Base-by-base conservation (phyloP, 2,113 vertebrate genomes). In the Sarotherodon lohbergeri region DNA sequence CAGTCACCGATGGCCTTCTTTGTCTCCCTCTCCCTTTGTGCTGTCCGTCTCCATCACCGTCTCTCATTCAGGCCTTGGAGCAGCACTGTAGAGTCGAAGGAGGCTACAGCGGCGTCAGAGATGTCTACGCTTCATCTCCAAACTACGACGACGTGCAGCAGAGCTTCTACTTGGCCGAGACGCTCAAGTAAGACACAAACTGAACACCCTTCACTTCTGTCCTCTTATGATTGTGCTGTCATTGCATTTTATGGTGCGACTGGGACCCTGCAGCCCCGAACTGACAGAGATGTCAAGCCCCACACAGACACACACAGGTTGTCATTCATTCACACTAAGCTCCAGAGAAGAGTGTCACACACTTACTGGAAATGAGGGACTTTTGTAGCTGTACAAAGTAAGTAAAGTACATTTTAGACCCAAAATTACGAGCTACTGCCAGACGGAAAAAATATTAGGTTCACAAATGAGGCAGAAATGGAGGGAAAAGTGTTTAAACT, bases 141-240 rank as follows among this genome's bases (percentile, higher is more conserved):
- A 98, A 83, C 90, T 97, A 98, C 6, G 99, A 99, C 2, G 98
- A 99, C 2, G 98, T 99, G 6, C 99, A 99, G 85, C 99, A 99
- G 95, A 99, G 99, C 93, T 99, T 99, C 96, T 99, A 97, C 96
- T 94, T 99, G 91, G 98, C 98, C 12, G 98, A 99, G 95, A 99
- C 98, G 0, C 97, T 99, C 76, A 99, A 99, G 99, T 99, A 96
- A 98, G 97, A 91, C 68, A 3, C 83, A 27, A 54, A 9, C 46
- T 10, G n/a, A 50, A 10, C 61, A 12, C 73, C 39, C 54, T 71
- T 24, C 85, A 29, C 89, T 46, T 68, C 32, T 80, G 79, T 84
- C 48, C 17, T 82, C 36, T 48, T 4, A n/a, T 81, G 82, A 89
- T 85, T 61, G 85, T 83, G 85, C 86, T 89, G 86, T 90, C 89